Evolutionary conservation across 2,113 vertebrate genomes (phyloP), one percentile per base, ranked within the genome.

Genomic region (Oenanthe melanoleuca): DNA sequence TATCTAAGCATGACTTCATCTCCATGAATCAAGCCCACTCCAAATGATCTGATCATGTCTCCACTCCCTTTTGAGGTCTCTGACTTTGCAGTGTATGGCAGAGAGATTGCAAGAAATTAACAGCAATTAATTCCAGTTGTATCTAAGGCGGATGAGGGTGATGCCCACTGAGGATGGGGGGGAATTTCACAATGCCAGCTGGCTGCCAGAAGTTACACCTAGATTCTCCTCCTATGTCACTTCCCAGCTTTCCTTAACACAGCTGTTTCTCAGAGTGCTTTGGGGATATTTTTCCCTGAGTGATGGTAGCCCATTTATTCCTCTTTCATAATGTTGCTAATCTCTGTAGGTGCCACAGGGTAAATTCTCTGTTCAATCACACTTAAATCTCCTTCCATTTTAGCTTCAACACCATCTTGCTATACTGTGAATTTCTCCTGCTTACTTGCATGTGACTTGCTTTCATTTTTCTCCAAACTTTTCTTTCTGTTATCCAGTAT

Each of bases 21-120:
- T 91, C 88, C 64, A 71, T 86, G 60, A 92, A 88, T 92, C 82
- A 93, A 86, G 77, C 67, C 71, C 75, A 77, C 75, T 83, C 67
- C 47, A 82, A 86, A 63, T 21, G 6, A 88, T 80, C 88, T 60
- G 66, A 64, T 94, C 75, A 19, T 29, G 28, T 67, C 49, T 77
- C 79, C 86, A 15, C 60, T 77, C 63, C 66, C 86, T 82, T 94
- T 80, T 80, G 81, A 86, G 71, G 64, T 37, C 64, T 77, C 79
- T 88, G 88, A 64, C 80, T 95, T 94, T 66, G 61, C 67, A 78
- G 70, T 63, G 72, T 38, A 74, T 90, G 89, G 24, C 28, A 40
- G 6, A 64, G 49, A 19, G 66, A 85, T 80, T 50, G 50, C 74
- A 86, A 92, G 59, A 82, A 85, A 80, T 44, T 34, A 67, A 23